Evolutionary conservation across 2,888 invertebrate species (phyloP).

Genomic region (Eupithecia insigniata): DNA sequence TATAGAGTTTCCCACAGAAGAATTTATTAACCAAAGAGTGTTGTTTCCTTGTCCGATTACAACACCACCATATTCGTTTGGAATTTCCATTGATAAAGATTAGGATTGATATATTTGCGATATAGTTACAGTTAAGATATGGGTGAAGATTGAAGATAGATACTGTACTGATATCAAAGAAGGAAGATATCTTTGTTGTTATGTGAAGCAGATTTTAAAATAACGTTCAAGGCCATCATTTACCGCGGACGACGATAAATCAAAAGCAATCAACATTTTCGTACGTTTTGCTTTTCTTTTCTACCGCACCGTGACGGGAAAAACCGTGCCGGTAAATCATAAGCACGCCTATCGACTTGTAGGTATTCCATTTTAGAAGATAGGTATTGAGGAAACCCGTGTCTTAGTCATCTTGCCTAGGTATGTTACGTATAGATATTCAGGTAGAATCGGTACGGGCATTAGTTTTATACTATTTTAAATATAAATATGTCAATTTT

Average conservation of each 20-base stretch:
- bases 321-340: not conserved
- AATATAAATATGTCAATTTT: too few species aligned
- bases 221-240: not conserved
- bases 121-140: too few species aligned
- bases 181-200: not conserved
- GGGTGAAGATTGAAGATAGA: too few species aligned
- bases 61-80: conserved; percentile 4
- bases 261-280: not conserved
- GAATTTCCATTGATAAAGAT: conserved; percentile 18
- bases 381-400: conserved; percentile 4
- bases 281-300: not conserved
- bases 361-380: not conserved
- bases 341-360: not conserved
- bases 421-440: not conserved
- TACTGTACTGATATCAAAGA: not conserved
- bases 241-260: not conserved
- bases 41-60: conserved; percentile 27
- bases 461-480: too few species aligned
- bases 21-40: conserved; percentile 21
- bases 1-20: conserved; percentile 38
- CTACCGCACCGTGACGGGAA: not conserved
- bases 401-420: not conserved
- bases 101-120: not conserved
- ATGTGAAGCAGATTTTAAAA: not conserved
- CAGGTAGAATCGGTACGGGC: not conserved